phyloP scores from a whole-genome alignment of 2,888 invertebrate species.

The Petrophora chlorosata region DNA sequence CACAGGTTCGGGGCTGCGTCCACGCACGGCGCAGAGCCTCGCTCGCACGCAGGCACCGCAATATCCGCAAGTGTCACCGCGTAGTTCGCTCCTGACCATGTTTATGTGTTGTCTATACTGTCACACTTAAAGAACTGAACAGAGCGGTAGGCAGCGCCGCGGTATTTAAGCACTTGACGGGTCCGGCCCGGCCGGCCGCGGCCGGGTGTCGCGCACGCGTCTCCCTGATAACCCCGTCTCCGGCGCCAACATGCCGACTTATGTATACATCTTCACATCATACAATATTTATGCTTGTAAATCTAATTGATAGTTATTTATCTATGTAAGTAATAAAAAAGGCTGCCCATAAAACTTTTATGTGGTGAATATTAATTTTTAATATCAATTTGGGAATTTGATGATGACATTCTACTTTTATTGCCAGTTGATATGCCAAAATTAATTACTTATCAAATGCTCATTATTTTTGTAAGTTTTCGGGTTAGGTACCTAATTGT shows the following conservation, averaged over 20 bases:
- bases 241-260: slow-evolving; percentile 65
- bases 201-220: slow-evolving; percentile 76
- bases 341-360: slow-evolving; percentile 17
- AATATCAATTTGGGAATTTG: slow-evolving; percentile 1
- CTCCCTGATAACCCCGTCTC: slow-evolving; percentile 70
- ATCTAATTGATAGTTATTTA: slow-evolving; percentile 20
- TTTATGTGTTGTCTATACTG: slow-evolving; percentile 46
- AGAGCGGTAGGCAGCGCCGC: slow-evolving; percentile 44
- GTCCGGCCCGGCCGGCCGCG: slow-evolving; percentile 38
- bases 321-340: slow-evolving; percentile 12
- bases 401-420: slow-evolving; percentile 1
- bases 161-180: slow-evolving; percentile 67
- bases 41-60: slow-evolving; percentile 76
- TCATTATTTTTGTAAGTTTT: too few species aligned
- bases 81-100: slow-evolving; percentile 67
- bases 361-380: too few species aligned
- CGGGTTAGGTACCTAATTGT: too few species aligned
- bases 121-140: slow-evolving; percentile 61
- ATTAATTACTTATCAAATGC: too few species aligned
- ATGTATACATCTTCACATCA: slow-evolving; percentile 21
- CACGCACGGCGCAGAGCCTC: slow-evolving; percentile 69
- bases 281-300: slow-evolving; percentile 21
- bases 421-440: not conserved
- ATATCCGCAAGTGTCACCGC: slow-evolving; percentile 74
- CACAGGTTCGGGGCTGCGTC: slow-evolving; percentile 68